phyloP scores from a whole-genome alignment of 1,140 invertebrate species.

The Drosophila burlai region DNA sequence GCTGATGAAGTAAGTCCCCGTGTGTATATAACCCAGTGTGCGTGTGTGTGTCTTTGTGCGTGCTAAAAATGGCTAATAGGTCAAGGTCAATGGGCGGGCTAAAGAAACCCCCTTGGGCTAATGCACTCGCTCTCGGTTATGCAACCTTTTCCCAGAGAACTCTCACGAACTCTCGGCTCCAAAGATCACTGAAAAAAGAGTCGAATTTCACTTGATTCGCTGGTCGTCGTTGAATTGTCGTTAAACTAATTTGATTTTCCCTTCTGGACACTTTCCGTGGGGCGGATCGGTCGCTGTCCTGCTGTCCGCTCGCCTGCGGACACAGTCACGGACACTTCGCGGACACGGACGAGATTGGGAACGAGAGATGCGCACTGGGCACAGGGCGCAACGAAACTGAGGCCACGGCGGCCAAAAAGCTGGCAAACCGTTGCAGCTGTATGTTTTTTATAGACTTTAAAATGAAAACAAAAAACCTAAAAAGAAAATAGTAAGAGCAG shows the following conservation, averaged over 20 bases:
- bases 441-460: constrained; percentile 69
- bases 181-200: constrained; percentile 50
- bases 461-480: constrained; percentile 14
- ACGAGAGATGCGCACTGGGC: constrained; percentile 45
- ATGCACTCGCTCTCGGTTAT: constrained; percentile 23
- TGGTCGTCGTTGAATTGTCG: constrained; percentile 12
- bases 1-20: constrained; percentile 33
- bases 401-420: constrained; percentile 42
- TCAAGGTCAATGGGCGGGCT: constrained; percentile 66
- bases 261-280: constrained; percentile 28
- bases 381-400: constrained; percentile 60
- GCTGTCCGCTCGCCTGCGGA: constrained; percentile 26
- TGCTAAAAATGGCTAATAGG: constrained; percentile 72
- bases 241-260: neutral
- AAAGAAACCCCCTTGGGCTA: constrained; percentile 38
- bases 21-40: constrained; percentile 10
- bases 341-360: constrained; percentile 29
- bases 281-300: constrained; percentile 1
- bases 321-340: constrained; percentile 56
- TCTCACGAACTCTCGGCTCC: neutral
- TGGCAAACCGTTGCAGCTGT: constrained; percentile 57
- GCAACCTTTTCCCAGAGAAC: constrained; percentile 24
- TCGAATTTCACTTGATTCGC: constrained; percentile 41
- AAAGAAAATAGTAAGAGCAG: constrained; percentile 31
- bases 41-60: constrained; percentile 14